Base-by-base conservation (phyloP, 2,888 invertebrate genomes). In the Cremastobaeus sp. region DNA sequence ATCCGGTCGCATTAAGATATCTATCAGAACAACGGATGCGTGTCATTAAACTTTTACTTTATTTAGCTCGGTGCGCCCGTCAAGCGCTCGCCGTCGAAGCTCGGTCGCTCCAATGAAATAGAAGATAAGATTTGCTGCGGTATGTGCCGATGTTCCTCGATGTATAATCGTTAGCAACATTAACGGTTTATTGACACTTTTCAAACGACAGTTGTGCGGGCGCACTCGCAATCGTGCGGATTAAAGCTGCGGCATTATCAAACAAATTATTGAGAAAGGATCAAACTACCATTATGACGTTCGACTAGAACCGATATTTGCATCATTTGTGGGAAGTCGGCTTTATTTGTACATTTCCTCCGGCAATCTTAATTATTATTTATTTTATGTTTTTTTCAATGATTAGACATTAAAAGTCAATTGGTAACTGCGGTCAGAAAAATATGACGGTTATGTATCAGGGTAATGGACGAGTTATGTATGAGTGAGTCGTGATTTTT, bases 1-100 rank as follows among this genome's bases (percentile, higher is more conserved):
- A 86, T 86, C 86, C 86, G 86, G 86, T 86, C 86, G 86, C 86
- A 86, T 86, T 86, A 86, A 86, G 86, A 86, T 86, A 86, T 86
- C 84, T 85, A 86, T 86, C 86, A 81, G 83, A 85, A 85, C 85
- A 84, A 86, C 86, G 86, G 85, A 86, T 86, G 86, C 84, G 83
- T 82, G 80, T 84, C 83, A 86, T 86, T 85, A 86, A 86, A 85
- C 83, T 85, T 86, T 84, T 85, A 84, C 82, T 86, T 85, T 85
- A 85, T 86, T 86, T 85, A 82, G 81, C 80, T 79, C 80, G 69
- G 54, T 60, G 55, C 60, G 69, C 74, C 65, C 69, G 70, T 70
- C 74, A 74, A 74, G 70, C 60, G 55, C 54, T 66, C 57, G 39
- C 65, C 59, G 65, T 65, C 74, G 65, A 74, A 54, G 65, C 70